Evolutionary conservation across 2,113 vertebrate species (phyloP), one percentile per base, ranked within the genome.

Genomic region (Solenodon paradoxus): DNA sequence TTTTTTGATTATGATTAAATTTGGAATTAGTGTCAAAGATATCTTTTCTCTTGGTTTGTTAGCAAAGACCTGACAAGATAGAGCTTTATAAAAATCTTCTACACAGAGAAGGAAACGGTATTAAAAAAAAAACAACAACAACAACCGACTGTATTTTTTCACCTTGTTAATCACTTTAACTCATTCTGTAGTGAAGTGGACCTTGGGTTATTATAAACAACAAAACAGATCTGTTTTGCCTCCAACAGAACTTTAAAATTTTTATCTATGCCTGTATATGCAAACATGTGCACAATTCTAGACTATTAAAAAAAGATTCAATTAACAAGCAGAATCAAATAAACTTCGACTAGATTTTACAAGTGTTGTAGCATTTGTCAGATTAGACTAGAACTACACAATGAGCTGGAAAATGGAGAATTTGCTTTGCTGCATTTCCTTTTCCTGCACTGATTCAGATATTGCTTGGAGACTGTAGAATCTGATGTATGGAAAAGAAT

Each of bases 1-100:
- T n/a, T 84, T 84, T 63, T 93, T 84, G 17, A 82, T 78, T 95
- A 47, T 75, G 26, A 95, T n/a, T 88, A 9, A 51, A 88, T 64
- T 93, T 75, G 75, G 11, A 7, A 79, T 74, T 71, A 93, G 51
- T 8, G 45, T 64, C 45, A 69, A 64, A 45, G 91, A 9, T 72
- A 55, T 26, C 22, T 81, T 86, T 53, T 74, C 22, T 79, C 11
- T 81, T 64, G 17, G 16, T 90, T 93, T 95, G 10, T 35, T 87
- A 74, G 40, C 64, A 47, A 71, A 49, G 35, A 20, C 28, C 28
- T 47, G 47, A 8, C 17, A 86, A 0, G 24, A 61, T 24, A 68
- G 12, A 35, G 51, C 49, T 83, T 88, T 86, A 59, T 61, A 75
- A 82, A 77, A 83, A 49, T 86, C 40, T 66, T 87, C 8, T 82